Conservation (phyloP, 2,113 vertebrate genomes). For the Eleginops maclovinus region DNA sequence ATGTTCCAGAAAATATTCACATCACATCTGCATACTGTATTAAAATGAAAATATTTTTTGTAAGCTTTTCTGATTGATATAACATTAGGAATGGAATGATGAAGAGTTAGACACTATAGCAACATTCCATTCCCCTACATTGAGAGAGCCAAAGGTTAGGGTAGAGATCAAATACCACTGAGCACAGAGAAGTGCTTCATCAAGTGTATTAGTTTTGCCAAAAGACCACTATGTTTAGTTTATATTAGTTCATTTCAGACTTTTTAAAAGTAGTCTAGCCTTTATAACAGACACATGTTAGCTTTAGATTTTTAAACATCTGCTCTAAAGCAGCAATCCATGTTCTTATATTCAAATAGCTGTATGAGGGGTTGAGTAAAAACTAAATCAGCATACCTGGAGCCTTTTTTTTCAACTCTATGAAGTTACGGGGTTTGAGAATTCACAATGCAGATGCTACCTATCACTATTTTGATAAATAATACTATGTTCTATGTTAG, state of each 20-base stretch:
- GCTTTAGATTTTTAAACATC: not conserved
- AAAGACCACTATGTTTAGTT: not conserved
- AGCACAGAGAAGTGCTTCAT: not conserved
- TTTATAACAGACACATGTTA: not conserved
- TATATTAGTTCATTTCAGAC: too few relatives aligned
- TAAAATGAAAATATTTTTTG: too few relatives aligned
- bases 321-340: not conserved
- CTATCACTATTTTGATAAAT: not conserved
- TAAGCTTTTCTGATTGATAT: not conserved
- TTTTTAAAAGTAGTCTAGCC: not conserved
- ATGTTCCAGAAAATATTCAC: not conserved
- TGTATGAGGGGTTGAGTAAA: not conserved
- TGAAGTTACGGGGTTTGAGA: not conserved
- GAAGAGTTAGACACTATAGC: not conserved
- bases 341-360: not conserved
- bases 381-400: not conserved
- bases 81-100: not conserved
- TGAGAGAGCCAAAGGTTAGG: not conserved
- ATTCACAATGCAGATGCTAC: not conserved
- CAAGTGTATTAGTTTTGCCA: too few relatives aligned
- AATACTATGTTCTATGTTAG: not conserved
- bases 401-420: not conserved
- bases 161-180: not conserved
- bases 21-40: not conserved
- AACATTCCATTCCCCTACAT: not conserved